phyloP scores from a whole-genome alignment of 2,797 vertebrate genomes.

The Odontamblyopus lacepedii region DNA sequence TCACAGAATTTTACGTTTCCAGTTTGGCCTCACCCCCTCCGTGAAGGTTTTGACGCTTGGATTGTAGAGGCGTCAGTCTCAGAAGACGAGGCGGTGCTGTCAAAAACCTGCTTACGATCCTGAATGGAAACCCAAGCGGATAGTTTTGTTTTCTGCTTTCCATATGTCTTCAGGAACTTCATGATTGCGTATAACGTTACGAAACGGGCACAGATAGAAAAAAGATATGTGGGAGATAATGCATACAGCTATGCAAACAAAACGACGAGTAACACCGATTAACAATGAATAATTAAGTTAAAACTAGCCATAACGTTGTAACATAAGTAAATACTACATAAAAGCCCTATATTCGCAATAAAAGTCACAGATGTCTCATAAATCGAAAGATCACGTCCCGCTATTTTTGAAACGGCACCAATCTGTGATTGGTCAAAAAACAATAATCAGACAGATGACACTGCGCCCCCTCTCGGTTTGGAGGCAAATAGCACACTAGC shows the following conservation, averaged over 20 bases:
- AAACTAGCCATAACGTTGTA: neutral
- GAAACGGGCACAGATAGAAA: neutral
- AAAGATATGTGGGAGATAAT: neutral
- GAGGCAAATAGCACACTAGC: neutral
- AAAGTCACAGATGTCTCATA: neutral
- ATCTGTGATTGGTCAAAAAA: constrained; percentile 1
- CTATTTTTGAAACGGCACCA: constrained; percentile 4
- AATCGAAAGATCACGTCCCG: neutral
- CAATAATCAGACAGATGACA: no score
- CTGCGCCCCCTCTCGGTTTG: neutral
- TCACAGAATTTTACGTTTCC: neutral
- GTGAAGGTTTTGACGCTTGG: constrained; percentile 28
- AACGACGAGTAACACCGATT: neutral
- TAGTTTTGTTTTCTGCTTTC: constrained; percentile 59
- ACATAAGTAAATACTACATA: neutral
- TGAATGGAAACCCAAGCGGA: constrained; percentile 71
- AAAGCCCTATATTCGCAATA: no score
- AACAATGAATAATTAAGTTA: neutral
- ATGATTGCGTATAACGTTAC: constrained; percentile 16
- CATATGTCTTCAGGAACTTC: constrained; percentile 75
- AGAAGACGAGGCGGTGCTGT: constrained; percentile 48
- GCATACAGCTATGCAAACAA: neutral
- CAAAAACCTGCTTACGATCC: constrained; percentile 65
- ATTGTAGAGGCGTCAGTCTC: constrained; percentile 55
- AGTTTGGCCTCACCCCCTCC: constrained; percentile 42